These are phyloP conservation scores for Drosophila carrolli DNA, from an alignment of 1,140 invertebrate genomes.

Conservation along the genomic window DNA sequence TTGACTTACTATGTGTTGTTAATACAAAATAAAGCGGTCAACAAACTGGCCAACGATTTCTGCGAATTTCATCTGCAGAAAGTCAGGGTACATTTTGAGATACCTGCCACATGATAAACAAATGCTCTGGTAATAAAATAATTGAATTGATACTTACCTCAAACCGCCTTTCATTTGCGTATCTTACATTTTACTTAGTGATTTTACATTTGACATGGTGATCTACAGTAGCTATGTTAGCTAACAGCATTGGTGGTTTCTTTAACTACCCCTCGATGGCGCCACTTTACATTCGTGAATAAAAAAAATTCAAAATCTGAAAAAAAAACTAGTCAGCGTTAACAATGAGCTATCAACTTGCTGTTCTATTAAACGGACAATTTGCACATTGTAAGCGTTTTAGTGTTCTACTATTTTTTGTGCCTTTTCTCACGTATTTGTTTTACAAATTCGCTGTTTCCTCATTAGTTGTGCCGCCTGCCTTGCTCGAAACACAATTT, in stretches of 20 bases:
- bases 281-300: neutral
- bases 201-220: neutral
- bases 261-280: neutral
- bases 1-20: no score
- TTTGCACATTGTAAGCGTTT: constrained; percentile 14
- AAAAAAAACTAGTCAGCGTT: constrained; percentile 6
- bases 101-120: no score
- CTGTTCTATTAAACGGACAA: constrained; percentile 16
- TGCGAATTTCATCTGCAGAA: no score
- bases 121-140: no score
- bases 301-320: constrained; percentile 5
- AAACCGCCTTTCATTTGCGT: no score
- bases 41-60: no score
- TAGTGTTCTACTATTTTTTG: constrained; percentile 1
- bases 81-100: no score
- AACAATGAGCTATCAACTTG: constrained; percentile 11
- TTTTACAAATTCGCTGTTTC: constrained; percentile 74
- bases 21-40: no score
- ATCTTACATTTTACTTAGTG: neutral
- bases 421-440: constrained; percentile 59
- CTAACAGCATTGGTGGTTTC: neutral
- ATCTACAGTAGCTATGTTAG: neutral
- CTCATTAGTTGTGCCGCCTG: constrained; percentile 65
- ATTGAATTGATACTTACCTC: no score
- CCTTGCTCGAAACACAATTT: constrained; percentile 59